Conservation (phyloP, 1,140 invertebrate genomes). For the Eciton burchellii region DNA sequence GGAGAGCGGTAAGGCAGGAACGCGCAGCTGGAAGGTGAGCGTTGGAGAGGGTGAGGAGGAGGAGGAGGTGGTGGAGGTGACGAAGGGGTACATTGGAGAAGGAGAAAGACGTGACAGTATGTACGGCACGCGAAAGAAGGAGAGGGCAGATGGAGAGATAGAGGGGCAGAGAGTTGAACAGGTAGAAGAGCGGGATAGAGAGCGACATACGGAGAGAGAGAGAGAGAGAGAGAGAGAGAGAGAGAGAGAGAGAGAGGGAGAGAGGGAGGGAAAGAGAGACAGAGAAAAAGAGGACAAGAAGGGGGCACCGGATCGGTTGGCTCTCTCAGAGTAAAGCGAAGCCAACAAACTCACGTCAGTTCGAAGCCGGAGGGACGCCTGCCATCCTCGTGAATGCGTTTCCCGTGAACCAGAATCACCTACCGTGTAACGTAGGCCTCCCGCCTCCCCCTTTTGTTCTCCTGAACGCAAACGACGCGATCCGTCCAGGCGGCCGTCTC, state of each 20-base stretch:
- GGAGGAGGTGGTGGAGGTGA: not conserved
- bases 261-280: constrained; percentile 43
- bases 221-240: constrained; percentile 32
- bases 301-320: constrained; percentile 65
- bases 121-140: not conserved
- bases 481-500: not conserved
- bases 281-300: constrained; percentile 36
- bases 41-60: not conserved
- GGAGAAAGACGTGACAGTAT: constrained; percentile 33
- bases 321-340: constrained; percentile 78
- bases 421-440: not conserved
- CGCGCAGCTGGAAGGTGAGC: constrained; percentile 64
- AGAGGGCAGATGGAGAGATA: constrained; percentile 31
- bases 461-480: not conserved
- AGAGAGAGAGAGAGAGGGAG: constrained; percentile 14
- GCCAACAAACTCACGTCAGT: constrained; percentile 84
- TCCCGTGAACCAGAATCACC: constrained; percentile 9
- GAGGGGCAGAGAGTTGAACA: constrained; percentile 45
- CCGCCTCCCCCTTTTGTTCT: not conserved
- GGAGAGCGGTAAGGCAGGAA: constrained; percentile 68
- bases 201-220: constrained; percentile 5
- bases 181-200: constrained; percentile 44
- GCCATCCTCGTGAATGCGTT: constrained; percentile 74
- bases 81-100: constrained; percentile 47
- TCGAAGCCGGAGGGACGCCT: constrained; percentile 78